A percentile compares a stretch with the other conserved stretches of the same genome.
Conservation (phyloP, 2,888 invertebrate species). For the Sussaba pulchella region DNA sequence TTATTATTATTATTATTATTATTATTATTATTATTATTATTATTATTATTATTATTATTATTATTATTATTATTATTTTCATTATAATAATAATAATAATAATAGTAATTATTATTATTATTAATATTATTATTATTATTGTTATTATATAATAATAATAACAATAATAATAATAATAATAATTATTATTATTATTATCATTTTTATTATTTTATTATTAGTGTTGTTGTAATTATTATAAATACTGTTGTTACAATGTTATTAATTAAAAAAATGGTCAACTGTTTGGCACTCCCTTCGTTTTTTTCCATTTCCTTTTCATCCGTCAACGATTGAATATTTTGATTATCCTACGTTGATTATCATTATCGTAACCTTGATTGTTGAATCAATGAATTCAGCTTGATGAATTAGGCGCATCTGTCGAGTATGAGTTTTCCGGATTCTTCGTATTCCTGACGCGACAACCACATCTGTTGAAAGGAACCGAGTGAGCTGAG, state of each 20-base stretch:
- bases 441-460: conserved; percentile 91
- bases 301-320: not conserved
- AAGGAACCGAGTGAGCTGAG: conserved; percentile 90
- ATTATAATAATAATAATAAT: too few species aligned
- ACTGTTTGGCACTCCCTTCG: conserved; percentile 54
- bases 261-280: conserved; percentile 1
- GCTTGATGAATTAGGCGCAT: conserved; percentile 76
- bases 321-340: not conserved
- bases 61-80: not conserved
- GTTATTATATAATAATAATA: too few species aligned
- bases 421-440: conserved; percentile 86
- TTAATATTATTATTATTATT: too few species aligned
- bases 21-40: not conserved
- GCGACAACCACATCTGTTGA: conserved; percentile 92
- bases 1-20: conserved; percentile 31
- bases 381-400: conserved; percentile 29
- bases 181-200: conserved; percentile 22
- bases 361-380: conserved; percentile 1
- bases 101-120: too few species aligned
- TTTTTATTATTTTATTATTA: conserved; percentile 17
- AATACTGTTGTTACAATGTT: conserved; percentile 29
- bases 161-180: too few species aligned
- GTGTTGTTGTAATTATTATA: not conserved
- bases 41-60: conserved; percentile 34
- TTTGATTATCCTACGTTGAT: conserved; percentile 49